phyloP scores from a whole-genome alignment of 2,797 vertebrate genomes.

The Enteromius viviparus region DNA sequence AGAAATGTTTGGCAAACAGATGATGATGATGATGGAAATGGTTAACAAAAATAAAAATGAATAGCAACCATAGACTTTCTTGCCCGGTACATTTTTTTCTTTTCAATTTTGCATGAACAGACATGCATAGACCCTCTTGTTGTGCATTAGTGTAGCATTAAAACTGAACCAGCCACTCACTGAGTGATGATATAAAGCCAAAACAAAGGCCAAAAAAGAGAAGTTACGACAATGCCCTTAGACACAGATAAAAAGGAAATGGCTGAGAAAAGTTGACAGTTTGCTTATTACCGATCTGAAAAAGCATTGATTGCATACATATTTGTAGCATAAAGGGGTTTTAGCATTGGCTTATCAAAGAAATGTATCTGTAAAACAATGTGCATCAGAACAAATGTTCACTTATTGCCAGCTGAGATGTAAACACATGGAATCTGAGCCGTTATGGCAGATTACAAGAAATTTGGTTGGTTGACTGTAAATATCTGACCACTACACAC shows the following conservation, averaged over 20 bases:
- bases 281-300: slow-evolving; percentile 38
- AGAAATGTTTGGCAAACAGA: slow-evolving; percentile 54
- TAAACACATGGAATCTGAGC: slow-evolving; percentile 48
- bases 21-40: slow-evolving; percentile 2
- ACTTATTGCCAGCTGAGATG: slow-evolving; percentile 50
- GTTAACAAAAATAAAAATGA: neutral
- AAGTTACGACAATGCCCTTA: slow-evolving; percentile 30
- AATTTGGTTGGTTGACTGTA: slow-evolving; percentile 50
- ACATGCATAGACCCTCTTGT: slow-evolving; percentile 42
- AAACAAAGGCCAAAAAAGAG: slow-evolving; percentile 37
- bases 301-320: slow-evolving; percentile 50
- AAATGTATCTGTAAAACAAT: slow-evolving; percentile 43
- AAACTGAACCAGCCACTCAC: slow-evolving; percentile 34
- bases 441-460: slow-evolving; percentile 36
- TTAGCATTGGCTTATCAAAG: slow-evolving; percentile 44
- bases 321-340: slow-evolving; percentile 46
- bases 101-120: slow-evolving; percentile 34
- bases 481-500: slow-evolving; percentile 42
- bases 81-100: neutral
- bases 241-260: slow-evolving; percentile 33
- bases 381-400: slow-evolving; percentile 38
- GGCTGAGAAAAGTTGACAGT: slow-evolving; percentile 15
- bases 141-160: slow-evolving; percentile 51
- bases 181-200: slow-evolving; percentile 41
- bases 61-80: slow-evolving; percentile 36